These are phyloP conservation scores for Gymnorhina tibicen DNA, from an alignment of 2,113 vertebrate genomes.

Conservation along the genomic window DNA sequence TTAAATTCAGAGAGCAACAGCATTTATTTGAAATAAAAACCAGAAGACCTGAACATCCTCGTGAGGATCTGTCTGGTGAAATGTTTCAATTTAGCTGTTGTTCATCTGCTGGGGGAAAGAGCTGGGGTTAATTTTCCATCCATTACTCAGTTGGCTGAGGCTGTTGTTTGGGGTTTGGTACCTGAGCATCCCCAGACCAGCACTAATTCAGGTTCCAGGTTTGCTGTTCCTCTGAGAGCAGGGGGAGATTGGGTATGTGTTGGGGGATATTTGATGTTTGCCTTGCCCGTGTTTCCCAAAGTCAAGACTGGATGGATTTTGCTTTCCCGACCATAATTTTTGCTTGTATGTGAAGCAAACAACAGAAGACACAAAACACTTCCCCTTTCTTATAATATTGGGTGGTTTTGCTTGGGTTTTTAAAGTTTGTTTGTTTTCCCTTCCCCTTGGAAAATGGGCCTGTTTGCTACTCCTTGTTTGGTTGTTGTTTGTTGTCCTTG, in stretches of 20 bases:
- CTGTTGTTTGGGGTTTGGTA: not conserved
- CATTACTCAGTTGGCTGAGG: not conserved
- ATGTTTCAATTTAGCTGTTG: not conserved
- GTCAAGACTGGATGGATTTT: not conserved
- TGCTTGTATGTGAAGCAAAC: not conserved
- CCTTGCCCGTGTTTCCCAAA: not conserved
- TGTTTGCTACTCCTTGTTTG: not conserved
- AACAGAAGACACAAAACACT: fast-evolving
- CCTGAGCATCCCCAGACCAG: not conserved
- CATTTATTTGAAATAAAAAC: not conserved
- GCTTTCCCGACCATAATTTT: not conserved
- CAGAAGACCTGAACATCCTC: not conserved
- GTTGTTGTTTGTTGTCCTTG: not conserved
- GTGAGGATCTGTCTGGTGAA: not conserved
- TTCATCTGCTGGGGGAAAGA: not conserved
- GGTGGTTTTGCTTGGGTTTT: not conserved
- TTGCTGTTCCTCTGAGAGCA: not conserved
- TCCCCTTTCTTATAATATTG: not conserved
- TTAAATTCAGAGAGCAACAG: not conserved
- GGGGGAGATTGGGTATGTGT: not conserved
- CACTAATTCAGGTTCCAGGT: not conserved
- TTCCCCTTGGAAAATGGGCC: not conserved
- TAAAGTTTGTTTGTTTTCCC: fast-evolving
- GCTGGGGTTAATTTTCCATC: not conserved
- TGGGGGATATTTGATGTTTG: not conserved